Evolutionary conservation across 2,797 vertebrate genomes (phyloP).

Genomic region (Sebastes kiyomatsui): DNA sequence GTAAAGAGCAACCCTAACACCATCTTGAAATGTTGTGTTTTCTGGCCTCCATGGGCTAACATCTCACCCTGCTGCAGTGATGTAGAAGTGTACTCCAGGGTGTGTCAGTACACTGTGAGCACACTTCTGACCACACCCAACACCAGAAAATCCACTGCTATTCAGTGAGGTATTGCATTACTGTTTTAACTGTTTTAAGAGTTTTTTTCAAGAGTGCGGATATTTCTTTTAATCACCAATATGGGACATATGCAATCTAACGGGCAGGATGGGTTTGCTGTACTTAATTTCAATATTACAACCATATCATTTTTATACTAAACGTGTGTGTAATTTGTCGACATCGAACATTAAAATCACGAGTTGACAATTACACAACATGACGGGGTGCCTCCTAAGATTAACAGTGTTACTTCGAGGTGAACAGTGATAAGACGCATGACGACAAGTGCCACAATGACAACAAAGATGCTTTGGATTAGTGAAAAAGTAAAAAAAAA

Average conservation of each 20-base stretch:
- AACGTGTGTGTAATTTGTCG: not conserved
- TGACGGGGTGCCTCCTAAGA: not conserved
- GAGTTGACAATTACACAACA: conserved; percentile 26
- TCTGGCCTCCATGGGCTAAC: not conserved
- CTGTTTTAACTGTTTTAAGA: not conserved
- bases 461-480: conserved; percentile 59
- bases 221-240: not conserved
- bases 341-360: conserved; percentile 56
- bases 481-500: conserved; percentile 63
- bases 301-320: conserved; percentile 16
- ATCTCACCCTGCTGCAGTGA: not conserved
- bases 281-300: not conserved
- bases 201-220: not conserved
- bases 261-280: not conserved
- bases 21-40: not conserved
- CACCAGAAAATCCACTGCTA: not conserved
- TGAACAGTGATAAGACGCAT: conserved; percentile 40
- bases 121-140: not conserved
- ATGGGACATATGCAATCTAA: not conserved
- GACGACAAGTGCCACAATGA: conserved; percentile 22
- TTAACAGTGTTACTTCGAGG: conserved; percentile 37
- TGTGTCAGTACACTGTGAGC: not conserved
- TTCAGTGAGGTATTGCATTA: not conserved
- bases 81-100: not conserved
- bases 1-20: not conserved